A percentile compares a stretch with the other conserved stretches of the same genome.
These are phyloP conservation scores for Cyclopterus lumpus DNA, from an alignment of 2,797 vertebrate genomes.

Conservation along the genomic window DNA sequence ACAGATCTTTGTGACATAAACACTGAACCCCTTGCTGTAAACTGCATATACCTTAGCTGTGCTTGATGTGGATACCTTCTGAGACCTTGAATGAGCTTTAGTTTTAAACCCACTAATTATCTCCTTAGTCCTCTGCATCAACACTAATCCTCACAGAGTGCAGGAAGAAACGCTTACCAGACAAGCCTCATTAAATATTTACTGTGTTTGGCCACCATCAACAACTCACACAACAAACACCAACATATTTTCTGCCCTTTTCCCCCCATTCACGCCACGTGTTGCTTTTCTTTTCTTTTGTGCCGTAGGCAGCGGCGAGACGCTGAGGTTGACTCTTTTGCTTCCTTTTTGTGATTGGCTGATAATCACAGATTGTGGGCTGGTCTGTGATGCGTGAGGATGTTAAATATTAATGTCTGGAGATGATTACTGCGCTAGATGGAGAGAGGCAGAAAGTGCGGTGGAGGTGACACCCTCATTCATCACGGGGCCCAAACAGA, in stretches of 20 bases:
- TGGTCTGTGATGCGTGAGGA: slow-evolving; percentile 53
- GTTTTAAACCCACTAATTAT: slow-evolving; percentile 74
- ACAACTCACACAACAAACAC: slow-evolving; percentile 74
- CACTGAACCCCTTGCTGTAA: slow-evolving; percentile 31
- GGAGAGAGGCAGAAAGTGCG: slow-evolving; percentile 68
- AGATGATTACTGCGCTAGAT: slow-evolving; percentile 74
- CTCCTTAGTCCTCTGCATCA: slow-evolving; percentile 69
- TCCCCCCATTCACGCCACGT: slow-evolving; percentile 22
- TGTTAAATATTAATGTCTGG: slow-evolving; percentile 83
- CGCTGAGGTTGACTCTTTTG: slow-evolving; percentile 14
- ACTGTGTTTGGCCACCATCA: slow-evolving; percentile 75
- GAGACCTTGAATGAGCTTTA: slow-evolving; percentile 70
- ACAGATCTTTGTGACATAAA: slow-evolving; percentile 28
- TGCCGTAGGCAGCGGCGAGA: slow-evolving; percentile 10
- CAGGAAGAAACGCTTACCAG: slow-evolving; percentile 68
- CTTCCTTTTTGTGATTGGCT: slow-evolving; percentile 55
- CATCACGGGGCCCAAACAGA: slow-evolving; percentile 74
- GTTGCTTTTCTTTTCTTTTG: slow-evolving; percentile 24
- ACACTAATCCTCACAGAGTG: slow-evolving; percentile 67
- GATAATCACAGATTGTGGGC: slow-evolving; percentile 59
- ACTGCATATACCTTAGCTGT: slow-evolving; percentile 15
- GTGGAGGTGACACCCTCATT: slow-evolving; percentile 79
- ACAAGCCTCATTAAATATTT: slow-evolving; percentile 80
- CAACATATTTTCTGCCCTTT: slow-evolving; percentile 54
- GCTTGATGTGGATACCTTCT: slow-evolving; percentile 38